Base-by-base conservation (phyloP, 1,140 invertebrate genomes). In the Trachymyrmex septentrionalis region DNA sequence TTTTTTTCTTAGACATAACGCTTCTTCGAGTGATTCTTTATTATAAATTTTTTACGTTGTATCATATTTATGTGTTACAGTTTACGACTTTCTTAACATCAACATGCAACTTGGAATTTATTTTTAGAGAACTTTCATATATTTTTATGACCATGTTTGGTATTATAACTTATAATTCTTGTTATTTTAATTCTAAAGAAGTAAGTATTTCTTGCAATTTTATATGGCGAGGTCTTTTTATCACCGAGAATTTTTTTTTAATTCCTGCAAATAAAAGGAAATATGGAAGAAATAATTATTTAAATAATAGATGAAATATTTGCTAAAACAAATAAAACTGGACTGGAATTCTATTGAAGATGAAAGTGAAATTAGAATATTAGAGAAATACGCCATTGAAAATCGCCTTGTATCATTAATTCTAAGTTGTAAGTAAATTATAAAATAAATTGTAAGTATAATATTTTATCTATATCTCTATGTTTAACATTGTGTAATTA, bases 111-210 rank as follows among this genome's bases (percentile, higher is more conserved):
- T 10, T 14, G 16, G 59, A 44, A 27, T 24, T 27, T 63, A 64
- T 77, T 6, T 50, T 64, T 48, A 63, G 27, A 44, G 44, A 63
- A 44, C 4, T 63, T 44, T 48, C 75, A 9, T 50, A 48, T 30
- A 30, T 64, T 48, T 63, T 69, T 1, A 44, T 44, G 38, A 1
- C 19, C n/a, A 7, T 27, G 0, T 24, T 1, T 27, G 57, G 57
- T 81, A 1, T 19, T 55, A 16, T 81, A 1, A 24, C 16, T 24
- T 67, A 81, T 55, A 81, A 81, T 3, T 24, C 27, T 12, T 81
- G 55, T 24, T 81, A 81, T 16, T 69, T 81, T 16, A 81, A 77
- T 44, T 44, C 14, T n/a, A 10, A 55, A 66, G n/a, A 38, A 44
- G 38, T 44, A 44, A 44, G 38, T 44, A 44, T 44, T 38, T 1